These are phyloP conservation scores for Paramisgurnus dabryanus DNA, from an alignment of 2,113 vertebrate species.

Conservation along the genomic window DNA sequence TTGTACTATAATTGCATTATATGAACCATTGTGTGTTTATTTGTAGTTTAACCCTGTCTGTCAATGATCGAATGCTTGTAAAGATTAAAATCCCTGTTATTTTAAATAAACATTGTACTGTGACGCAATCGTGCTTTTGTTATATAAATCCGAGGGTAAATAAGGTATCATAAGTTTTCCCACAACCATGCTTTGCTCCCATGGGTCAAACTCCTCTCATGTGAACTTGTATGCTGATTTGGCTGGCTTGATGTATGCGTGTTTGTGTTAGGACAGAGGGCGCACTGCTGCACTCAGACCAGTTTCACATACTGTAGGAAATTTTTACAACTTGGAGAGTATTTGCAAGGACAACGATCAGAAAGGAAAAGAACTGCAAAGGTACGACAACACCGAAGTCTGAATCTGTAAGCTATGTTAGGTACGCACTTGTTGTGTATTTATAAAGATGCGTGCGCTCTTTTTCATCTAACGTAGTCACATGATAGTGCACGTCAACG, in stretches of 20 bases:
- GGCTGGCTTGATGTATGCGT: neutral
- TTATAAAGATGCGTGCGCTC: neutral
- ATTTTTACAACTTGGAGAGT: neutral
- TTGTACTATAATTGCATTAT: neutral
- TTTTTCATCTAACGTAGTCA: neutral
- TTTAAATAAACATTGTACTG: neutral
- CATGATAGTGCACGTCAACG: neutral
- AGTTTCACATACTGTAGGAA: neutral
- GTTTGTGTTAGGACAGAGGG: neutral
- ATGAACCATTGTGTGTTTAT: neutral
- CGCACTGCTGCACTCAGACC: neutral
- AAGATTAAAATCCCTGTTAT: slow-evolving; percentile 8
- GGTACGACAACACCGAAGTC: neutral
- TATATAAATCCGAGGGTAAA: too few species aligned
- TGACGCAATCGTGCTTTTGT: too few species aligned
- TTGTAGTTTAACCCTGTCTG: neutral
- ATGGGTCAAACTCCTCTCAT: neutral
- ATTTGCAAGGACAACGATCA: neutral
- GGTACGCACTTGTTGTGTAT: neutral
- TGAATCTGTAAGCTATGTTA: neutral
- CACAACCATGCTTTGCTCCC: too few species aligned
- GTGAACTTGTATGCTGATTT: neutral
- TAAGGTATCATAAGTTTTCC: too few species aligned
- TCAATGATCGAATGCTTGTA: neutral
- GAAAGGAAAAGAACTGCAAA: neutral